These are phyloP conservation scores for Cyclargus thomasi DNA, from an alignment of 1,140 invertebrate species.

Conservation along the genomic window DNA sequence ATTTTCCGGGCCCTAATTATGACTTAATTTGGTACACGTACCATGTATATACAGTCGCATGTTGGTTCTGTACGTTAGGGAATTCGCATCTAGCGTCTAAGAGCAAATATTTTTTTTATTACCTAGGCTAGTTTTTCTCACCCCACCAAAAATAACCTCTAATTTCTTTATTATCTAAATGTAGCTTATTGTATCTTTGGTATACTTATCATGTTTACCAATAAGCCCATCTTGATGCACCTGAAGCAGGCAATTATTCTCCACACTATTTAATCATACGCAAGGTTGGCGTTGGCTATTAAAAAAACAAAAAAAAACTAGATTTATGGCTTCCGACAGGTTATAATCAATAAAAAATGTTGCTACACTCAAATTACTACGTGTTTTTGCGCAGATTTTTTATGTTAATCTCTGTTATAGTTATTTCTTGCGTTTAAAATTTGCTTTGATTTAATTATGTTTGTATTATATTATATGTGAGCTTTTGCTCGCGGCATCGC, in stretches of 20 bases:
- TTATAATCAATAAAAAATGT: constrained; percentile 5
- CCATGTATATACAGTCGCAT: too few relatives aligned
- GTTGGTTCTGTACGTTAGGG: too few relatives aligned
- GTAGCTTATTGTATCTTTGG: too few relatives aligned
- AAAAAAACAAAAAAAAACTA: constrained; percentile 6
- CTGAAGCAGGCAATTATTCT: not conserved
- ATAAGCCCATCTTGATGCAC: not conserved
- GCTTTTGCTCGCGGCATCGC: too few relatives aligned
- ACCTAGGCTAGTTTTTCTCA: too few relatives aligned
- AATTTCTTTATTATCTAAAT: too few relatives aligned
- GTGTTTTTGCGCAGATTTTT: constrained; percentile 10
- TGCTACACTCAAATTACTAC: not conserved
- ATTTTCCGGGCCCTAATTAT: too few relatives aligned
- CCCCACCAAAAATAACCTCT: too few relatives aligned
- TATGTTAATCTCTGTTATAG: not conserved
- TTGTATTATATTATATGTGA: too few relatives aligned
- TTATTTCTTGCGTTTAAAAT: not conserved
- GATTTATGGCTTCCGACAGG: constrained; percentile 14
- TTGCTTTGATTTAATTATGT: not conserved
- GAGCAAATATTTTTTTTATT: too few relatives aligned
- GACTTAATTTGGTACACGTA: too few relatives aligned
- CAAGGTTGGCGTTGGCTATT: not conserved
- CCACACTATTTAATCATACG: not conserved
- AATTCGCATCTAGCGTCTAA: too few relatives aligned
- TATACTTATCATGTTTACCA: not conserved